Base-by-base conservation (phyloP, 1,140 invertebrate genomes). In the Camponotus vicinus region DNA sequence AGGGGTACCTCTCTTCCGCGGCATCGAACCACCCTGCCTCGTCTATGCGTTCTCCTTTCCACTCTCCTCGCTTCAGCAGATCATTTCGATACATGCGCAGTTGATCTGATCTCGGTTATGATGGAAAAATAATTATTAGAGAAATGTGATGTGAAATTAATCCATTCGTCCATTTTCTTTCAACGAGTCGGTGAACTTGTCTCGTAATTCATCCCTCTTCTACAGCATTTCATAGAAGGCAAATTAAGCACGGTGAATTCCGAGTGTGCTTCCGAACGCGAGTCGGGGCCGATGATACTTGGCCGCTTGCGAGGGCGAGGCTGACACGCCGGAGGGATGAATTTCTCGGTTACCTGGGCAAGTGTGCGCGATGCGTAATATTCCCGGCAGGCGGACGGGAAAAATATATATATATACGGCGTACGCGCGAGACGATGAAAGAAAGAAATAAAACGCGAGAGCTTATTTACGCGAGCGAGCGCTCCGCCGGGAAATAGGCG, bases 291-390 rank as follows among this genome's bases (percentile, higher is more conserved):
- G 77, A 82, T 80, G 85, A 91, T 76, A 86, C 85, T 83, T 64
- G 59, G 71, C 64, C 59, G 69, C 57, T 49, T 70, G 78, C 49
- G 79, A 73, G 67, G 67, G 79, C 55, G 77, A 57, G 78, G 70
- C 87, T 77, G 83, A 85, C 88, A 66, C 21, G 79, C 59, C 89
- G 52, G 82, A 64, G 82, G 86, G 88, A 32, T 49, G 86, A 90
- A 90, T 90, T 90, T 90, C 70, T 86, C 89, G 89, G 86, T 88
- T 90, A 90, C 83, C 82, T 88, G 86, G 77, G 79, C 86, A 88
- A 80, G 66, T 85, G 73, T 85, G 61, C 42, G 64, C 71, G 37
- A 71, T 87, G 59, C 71, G 87, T 85, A 84, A 90, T 90, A 88
- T 90, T 84, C 69, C 42, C 73, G 57, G n/a, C 70, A 52, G 77